A percentile compares a stretch with the other conserved stretches of the same genome.
phyloP scores from a whole-genome alignment of 1,140 invertebrate genomes.

The Kradibia gibbosae region DNA sequence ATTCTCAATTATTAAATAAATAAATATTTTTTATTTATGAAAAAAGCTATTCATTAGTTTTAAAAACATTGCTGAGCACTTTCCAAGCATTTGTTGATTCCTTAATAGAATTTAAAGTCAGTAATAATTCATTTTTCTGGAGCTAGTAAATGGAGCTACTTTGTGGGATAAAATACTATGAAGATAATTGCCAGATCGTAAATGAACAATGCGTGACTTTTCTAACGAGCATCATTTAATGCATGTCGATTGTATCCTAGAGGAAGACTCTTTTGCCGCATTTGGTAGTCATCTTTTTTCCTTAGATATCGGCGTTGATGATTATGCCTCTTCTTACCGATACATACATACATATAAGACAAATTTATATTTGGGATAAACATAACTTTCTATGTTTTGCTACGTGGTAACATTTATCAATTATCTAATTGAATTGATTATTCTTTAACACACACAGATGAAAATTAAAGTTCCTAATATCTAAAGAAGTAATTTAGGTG shows the following conservation, averaged over 20 bases:
- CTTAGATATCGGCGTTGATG: too few relatives aligned
- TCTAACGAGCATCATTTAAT: background rate
- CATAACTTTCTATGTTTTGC: background rate
- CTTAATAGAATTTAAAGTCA: background rate
- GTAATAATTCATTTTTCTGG: background rate
- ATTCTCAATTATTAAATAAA: too few relatives aligned
- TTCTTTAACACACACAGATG: too few relatives aligned
- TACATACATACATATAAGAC: background rate
- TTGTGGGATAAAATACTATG: slow-evolving; percentile 1
- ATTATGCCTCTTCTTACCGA: background rate
- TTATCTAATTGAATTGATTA: too few relatives aligned
- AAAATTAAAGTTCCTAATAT: too few relatives aligned
- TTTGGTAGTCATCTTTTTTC: background rate
- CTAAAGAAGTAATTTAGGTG: too few relatives aligned
- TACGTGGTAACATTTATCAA: background rate
- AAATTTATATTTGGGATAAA: background rate
- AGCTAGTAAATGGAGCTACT: background rate
- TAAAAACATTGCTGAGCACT: background rate
- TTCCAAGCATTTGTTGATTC: background rate
- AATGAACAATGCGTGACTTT: slow-evolving; percentile 27
- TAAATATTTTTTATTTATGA: too few relatives aligned
- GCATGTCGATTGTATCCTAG: background rate
- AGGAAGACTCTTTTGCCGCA: background rate
- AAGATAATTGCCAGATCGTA: slow-evolving; percentile 34
- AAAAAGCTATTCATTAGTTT: background rate